Percentiles rank a stretch among this genome's conserved stretches.
phyloP scores from a whole-genome alignment of 2,797 vertebrate species.

The Cyprinodon diabolis region DNA sequence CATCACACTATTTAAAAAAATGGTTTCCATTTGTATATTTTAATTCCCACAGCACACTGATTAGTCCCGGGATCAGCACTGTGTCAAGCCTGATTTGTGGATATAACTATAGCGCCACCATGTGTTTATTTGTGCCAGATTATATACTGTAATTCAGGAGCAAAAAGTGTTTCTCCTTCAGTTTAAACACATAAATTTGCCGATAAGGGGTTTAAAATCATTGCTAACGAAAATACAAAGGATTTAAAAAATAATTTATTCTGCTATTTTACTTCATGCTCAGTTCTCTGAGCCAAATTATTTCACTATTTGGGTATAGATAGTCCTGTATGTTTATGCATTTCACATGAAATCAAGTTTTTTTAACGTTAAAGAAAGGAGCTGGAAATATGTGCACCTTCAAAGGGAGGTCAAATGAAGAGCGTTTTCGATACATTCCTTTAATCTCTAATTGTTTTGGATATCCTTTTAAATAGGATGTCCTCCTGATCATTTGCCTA shows the following conservation, averaged over 20 bases:
- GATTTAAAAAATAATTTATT: conserved; percentile 11
- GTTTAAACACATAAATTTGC: not conserved
- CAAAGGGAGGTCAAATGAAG: conserved; percentile 26
- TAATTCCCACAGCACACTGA: conserved; percentile 40
- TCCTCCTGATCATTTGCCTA: conserved; percentile 42
- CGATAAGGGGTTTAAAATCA: not conserved
- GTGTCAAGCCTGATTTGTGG: conserved; percentile 18
- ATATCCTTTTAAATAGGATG: conserved; percentile 29
- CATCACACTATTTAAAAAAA: conserved; percentile 8
- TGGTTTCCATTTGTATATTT: conserved; percentile 30
- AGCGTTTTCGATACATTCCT: conserved; percentile 71
- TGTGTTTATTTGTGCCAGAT: conserved; percentile 40
- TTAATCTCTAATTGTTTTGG: conserved; percentile 37
- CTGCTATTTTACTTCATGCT: not conserved
- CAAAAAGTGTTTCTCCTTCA: not conserved
- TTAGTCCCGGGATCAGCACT: conserved; percentile 16
- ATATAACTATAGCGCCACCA: conserved; percentile 54
- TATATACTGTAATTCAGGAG: conserved; percentile 18
- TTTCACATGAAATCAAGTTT: conserved; percentile 1
- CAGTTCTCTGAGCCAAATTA: not conserved
- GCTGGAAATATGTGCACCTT: conserved; percentile 7
- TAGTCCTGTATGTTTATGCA: not conserved
- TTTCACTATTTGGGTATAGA: conserved; percentile 13
- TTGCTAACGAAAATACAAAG: not conserved
- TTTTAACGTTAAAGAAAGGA: not conserved